Evolutionary conservation across 2,113 vertebrate genomes (phyloP), one percentile per base, ranked within the genome.

Genomic region (Cebidichthys violaceus): DNA sequence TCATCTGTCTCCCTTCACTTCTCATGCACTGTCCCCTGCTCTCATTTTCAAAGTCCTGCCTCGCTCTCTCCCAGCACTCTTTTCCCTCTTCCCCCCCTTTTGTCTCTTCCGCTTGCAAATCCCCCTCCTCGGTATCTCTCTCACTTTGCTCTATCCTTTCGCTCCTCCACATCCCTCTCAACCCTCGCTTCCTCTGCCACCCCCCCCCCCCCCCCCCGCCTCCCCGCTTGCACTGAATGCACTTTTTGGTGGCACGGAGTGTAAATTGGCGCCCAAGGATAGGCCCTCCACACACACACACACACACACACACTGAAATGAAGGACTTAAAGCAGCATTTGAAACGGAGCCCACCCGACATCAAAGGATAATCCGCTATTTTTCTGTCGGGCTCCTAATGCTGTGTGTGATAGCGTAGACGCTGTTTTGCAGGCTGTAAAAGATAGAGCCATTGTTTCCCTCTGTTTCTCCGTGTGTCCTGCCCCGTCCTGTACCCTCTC

Each of bases 341-440:
- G 92, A 93, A 94, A 93, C 75, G 33, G 88, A 90, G 92, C 89
- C 88, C 90, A 92, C 89, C 87, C 80, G 67, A 92, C 92, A 92
- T 94, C 91, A 95, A 92, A 95, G 93, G 88, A 86, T 94, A 93
- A 94, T 93, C 92, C 83, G 14, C 76, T 92, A 85, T 94, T 93
- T 93, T 90, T 85, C 89, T 86, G 79, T 88, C 85, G 84, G 89
- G 90, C 79, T 88, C 72, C 86, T 87, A 88, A 90, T 89, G 91
- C 88, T 86, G 77, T 86, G 88, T 90, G 85, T 89, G 87, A 90
- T 92, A 86, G 85, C 89, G 62, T 70, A 85, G 88, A 90, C 10
- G 70, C 81, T 83, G 75, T 82, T n/a, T n/a, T 77, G 85, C 82
- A 70, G 88, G 88, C 91, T 77, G 66, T 68, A 78, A 55, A 81